Percentiles rank a stretch among this genome's conserved stretches.
Conservation (phyloP, 2,113 vertebrate genomes). For the Perognathus longimembris region DNA sequence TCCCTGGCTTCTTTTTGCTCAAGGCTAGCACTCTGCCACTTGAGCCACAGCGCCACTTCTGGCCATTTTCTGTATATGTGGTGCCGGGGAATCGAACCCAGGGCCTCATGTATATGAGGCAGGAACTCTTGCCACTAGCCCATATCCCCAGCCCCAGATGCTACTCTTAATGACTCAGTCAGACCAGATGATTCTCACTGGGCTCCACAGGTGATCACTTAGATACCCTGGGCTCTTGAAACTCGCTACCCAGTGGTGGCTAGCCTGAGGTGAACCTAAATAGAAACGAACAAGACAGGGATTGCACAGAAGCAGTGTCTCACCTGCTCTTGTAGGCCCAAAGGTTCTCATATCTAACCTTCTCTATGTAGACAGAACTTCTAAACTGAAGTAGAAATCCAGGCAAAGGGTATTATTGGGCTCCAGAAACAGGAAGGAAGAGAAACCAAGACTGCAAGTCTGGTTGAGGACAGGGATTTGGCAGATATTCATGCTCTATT, state of each 20-base stretch:
- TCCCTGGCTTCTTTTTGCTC: no score
- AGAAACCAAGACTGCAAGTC: not conserved
- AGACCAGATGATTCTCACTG: not conserved
- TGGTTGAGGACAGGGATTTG: conserved; percentile 32
- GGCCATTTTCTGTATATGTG: no score
- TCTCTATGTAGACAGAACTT: not conserved
- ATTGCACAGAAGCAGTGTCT: not conserved
- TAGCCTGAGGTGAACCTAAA: not conserved
- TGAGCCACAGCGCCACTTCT: no score
- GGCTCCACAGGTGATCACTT: not conserved
- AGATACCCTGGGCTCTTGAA: not conserved
- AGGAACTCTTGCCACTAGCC: no score
- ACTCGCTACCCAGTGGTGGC: not conserved
- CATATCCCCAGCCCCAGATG: no score
- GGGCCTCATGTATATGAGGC: no score
- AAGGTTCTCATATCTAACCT: not conserved
- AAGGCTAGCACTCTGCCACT: no score
- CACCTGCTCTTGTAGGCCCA: not conserved
- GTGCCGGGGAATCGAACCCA: no score
- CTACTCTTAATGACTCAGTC: not conserved
- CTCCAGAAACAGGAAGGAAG: conserved; percentile 12
- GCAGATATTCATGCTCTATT: not conserved
- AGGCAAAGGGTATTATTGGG: not conserved
- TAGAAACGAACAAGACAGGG: not conserved
- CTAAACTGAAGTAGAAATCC: not conserved